Conservation (phyloP, 2,113 vertebrate species). For the Eclectus roratus region DNA sequence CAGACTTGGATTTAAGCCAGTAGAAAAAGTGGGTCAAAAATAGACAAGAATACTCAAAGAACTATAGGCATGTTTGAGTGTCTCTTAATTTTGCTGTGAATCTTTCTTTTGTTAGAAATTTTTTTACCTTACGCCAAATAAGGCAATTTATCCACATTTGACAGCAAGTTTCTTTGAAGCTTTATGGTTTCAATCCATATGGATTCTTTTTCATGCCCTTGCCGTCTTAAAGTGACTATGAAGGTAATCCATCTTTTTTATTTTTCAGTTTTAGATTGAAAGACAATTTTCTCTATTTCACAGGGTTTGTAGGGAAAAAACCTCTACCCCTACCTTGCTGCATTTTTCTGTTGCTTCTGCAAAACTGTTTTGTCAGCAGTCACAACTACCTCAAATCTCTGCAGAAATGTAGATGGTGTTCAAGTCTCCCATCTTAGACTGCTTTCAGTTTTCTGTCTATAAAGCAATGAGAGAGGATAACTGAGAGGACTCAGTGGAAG, state of each 20-base stretch:
- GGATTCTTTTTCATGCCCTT: neutral
- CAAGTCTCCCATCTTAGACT: neutral
- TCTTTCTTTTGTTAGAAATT: neutral
- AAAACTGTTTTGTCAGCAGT: neutral
- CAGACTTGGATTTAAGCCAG: neutral
- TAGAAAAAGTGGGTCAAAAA: neutral
- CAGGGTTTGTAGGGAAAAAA: neutral
- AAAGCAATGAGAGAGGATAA: neutral
- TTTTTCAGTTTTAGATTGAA: neutral
- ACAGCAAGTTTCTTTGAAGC: neutral
- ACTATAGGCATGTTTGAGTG: neutral
- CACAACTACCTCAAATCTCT: neutral
- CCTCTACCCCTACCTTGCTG: fast-evolving
- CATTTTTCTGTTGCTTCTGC: neutral
- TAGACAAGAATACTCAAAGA: neutral
- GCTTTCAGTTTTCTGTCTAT: neutral
- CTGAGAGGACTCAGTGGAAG: neutral
- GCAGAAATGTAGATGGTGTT: neutral
- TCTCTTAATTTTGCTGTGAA: neutral
- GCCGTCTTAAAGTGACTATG: neutral
- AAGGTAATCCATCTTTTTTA: neutral
- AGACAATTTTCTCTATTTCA: neutral
- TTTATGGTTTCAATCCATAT: neutral
- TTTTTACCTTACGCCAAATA: neutral
- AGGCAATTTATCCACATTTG: neutral